A percentile compares a stretch with the other conserved stretches of the same genome.
Conservation (phyloP, 2,888 invertebrate genomes). For the Himalopsyche tibetana region DNA sequence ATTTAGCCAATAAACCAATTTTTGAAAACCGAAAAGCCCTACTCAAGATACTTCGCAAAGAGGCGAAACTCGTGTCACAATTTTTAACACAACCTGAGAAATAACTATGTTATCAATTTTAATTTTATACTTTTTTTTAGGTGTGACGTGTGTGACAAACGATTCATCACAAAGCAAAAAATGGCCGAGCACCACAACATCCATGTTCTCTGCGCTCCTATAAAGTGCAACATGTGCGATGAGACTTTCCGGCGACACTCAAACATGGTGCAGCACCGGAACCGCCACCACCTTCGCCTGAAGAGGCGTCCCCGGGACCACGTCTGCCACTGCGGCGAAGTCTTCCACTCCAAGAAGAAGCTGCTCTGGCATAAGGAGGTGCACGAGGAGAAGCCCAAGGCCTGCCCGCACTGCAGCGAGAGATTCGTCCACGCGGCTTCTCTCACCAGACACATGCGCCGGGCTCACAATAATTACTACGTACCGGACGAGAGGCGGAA, state of each 20-base stretch:
- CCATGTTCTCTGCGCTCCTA: conserved; percentile 88
- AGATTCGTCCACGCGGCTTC: conserved; percentile 91
- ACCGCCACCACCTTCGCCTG: conserved; percentile 85
- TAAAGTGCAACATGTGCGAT: conserved; percentile 88
- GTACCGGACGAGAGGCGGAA: conserved; percentile 79
- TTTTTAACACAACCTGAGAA: too few species aligned
- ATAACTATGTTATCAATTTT: too few species aligned
- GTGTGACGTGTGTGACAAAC: conserved; percentile 88
- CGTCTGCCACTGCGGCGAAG: conserved; percentile 87
- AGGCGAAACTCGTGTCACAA: too few species aligned
- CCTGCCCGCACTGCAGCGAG: conserved; percentile 90
- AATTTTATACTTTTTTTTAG: conserved; percentile 68
- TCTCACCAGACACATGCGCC: conserved; percentile 88
- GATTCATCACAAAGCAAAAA: conserved; percentile 89
- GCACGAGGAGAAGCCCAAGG: conserved; percentile 88
- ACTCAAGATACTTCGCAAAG: too few species aligned
- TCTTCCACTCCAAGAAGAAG: conserved; percentile 89
- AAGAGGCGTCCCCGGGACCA: conserved; percentile 83
- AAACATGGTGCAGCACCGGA: conserved; percentile 90
- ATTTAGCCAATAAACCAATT: too few species aligned
- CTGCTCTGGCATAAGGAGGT: conserved; percentile 91
- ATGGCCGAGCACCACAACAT: conserved; percentile 88
- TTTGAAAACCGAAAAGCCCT: too few species aligned
- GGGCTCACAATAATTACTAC: conserved; percentile 87
- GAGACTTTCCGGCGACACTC: conserved; percentile 89